Evolutionary conservation across 1,140 invertebrate species (phyloP).

Genomic region (Acarapis woodi): DNA sequence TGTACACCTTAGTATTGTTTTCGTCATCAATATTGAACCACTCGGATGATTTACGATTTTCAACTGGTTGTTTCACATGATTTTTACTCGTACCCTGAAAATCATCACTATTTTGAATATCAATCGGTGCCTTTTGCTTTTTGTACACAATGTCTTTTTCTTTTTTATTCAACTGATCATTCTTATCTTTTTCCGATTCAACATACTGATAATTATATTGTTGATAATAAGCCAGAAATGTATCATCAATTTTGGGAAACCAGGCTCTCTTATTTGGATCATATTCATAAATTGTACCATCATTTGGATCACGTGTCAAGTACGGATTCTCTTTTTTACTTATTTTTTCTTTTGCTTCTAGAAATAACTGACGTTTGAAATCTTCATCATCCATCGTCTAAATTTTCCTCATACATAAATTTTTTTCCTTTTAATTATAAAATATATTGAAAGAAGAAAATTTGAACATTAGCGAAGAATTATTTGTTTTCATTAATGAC

Average conservation of each 20-base stretch:
- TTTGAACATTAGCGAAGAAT: too few relatives aligned
- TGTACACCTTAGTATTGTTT: conserved; percentile 92
- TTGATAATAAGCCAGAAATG: conserved; percentile 83
- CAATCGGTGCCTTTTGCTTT: not conserved
- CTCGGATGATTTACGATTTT: conserved; percentile 9
- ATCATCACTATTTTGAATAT: not conserved
- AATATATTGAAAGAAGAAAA: too few relatives aligned
- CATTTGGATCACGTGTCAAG: conserved; percentile 44
- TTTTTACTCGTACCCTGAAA: not conserved
- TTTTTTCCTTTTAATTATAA: too few relatives aligned
- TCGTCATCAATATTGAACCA: conserved; percentile 83
- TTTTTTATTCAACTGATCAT: not conserved
- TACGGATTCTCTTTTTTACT: conserved; percentile 28
- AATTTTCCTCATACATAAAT: too few relatives aligned
- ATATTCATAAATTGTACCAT: conserved; percentile 72
- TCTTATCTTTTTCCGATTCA: conserved; percentile 16
- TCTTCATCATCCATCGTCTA: too few relatives aligned
- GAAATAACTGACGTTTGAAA: conserved; percentile 18
- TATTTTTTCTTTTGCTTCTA: conserved; percentile 14
- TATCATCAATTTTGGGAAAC: conserved; percentile 89
- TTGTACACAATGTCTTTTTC: not conserved
- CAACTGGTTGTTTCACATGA: not conserved
- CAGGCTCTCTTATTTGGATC: conserved; percentile 63
- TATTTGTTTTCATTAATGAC: too few relatives aligned
- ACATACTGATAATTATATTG: conserved; percentile 70